A percentile compares a stretch with the other conserved stretches of the same genome.
Conservation (phyloP, 2,113 vertebrate genomes). For the Erythrolamprus reginae region DNA sequence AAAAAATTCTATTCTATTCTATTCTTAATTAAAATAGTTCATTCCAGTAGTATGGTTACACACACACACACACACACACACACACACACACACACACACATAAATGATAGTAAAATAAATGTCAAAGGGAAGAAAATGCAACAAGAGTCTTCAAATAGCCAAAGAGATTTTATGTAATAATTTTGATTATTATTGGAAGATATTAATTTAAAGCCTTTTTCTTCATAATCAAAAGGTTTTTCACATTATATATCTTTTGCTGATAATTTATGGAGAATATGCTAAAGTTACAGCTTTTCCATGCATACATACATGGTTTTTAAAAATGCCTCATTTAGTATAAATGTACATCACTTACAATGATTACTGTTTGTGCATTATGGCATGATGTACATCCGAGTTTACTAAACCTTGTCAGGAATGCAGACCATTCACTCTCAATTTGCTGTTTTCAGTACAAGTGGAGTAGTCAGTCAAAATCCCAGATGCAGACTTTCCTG, state of each 20-base stretch:
- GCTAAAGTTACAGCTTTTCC: background rate
- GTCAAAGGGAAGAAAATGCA: background rate
- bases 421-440: background rate
- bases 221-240: background rate
- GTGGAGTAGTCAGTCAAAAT: background rate
- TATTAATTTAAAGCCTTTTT: background rate
- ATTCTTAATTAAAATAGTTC: too few relatives aligned
- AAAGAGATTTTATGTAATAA: background rate
- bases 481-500: background rate
- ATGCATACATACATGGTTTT: background rate
- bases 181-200: background rate
- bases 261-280: background rate
- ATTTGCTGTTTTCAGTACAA: background rate
- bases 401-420: background rate
- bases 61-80: background rate
- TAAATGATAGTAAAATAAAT: background rate
- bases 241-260: background rate
- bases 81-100: background rate
- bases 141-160: background rate
- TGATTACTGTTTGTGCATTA: background rate
- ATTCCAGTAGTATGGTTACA: background rate
- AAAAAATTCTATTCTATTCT: too few relatives aligned
- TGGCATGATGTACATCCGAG: background rate
- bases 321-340: background rate
- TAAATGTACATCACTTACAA: background rate